Conservation (phyloP, 2,797 vertebrate genomes). For the Falco rusticolus region DNA sequence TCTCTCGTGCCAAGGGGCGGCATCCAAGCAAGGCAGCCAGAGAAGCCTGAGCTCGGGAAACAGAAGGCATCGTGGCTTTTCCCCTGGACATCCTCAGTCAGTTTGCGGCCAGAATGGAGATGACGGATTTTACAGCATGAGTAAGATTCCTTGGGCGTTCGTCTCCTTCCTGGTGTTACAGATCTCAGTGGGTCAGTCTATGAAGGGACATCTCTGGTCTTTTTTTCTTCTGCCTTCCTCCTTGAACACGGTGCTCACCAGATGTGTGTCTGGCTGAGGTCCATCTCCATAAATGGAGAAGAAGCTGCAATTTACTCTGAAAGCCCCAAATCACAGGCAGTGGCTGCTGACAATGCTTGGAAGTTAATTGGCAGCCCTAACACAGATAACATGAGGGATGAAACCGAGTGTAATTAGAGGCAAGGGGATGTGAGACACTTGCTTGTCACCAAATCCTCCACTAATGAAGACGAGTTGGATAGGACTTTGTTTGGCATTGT, state of each 20-base stretch:
- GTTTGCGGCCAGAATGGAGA: slow-evolving; percentile 81
- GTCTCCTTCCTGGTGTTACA: background rate
- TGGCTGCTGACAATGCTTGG: background rate
- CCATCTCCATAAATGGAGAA: background rate
- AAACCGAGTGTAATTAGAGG: background rate
- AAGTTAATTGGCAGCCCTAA: slow-evolving; percentile 20
- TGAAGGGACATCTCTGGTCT: background rate
- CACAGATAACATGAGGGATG: background rate
- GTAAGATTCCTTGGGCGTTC: slow-evolving; percentile 73
- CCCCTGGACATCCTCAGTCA: slow-evolving; percentile 80
- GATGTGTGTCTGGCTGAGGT: background rate
- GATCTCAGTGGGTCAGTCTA: background rate
- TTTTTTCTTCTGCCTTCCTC: background rate
- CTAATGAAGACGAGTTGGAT: slow-evolving; percentile 5
- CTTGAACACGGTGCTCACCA: background rate
- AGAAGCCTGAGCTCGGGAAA: slow-evolving; percentile 79
- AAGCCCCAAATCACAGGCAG: background rate
- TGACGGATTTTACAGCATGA: slow-evolving; percentile 48
- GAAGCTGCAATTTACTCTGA: background rate
- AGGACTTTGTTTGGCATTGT: background rate
- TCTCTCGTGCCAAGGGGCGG: slow-evolving; percentile 63
- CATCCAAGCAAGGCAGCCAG: slow-evolving; percentile 76
- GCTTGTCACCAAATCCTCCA: slow-evolving; percentile 26
- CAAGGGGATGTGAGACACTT: slow-evolving; percentile 6
- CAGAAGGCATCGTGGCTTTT: slow-evolving; percentile 78